Percentiles rank a stretch among this genome's conserved stretches.
Evolutionary conservation across 2,888 invertebrate genomes (phyloP).

Genomic region (Zaprionus obscuricornis): DNA sequence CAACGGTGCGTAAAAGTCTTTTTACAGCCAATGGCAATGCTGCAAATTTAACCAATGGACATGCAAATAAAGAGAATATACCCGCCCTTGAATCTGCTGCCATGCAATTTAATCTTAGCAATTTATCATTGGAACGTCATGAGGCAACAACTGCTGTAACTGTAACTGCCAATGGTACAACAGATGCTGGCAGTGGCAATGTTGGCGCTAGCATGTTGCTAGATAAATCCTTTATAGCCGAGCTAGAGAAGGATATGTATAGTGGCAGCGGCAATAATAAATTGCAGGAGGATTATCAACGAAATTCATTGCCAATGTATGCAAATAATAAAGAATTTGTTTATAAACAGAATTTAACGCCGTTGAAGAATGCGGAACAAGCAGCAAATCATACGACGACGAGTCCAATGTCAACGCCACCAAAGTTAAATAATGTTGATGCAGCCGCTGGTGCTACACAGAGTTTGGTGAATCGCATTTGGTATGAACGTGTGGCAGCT

Average conservation of each 20-base stretch:
- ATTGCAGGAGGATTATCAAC: conserved; percentile 81
- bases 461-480: conserved; percentile 84
- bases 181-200: too few relatives aligned
- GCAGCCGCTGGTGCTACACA: conserved; percentile 74
- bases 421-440: conserved; percentile 80
- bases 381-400: conserved; percentile 56
- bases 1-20: conserved; percentile 73
- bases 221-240: conserved; percentile 86
- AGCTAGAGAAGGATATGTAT: conserved; percentile 87
- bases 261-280: conserved; percentile 67
- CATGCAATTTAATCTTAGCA: conserved; percentile 76
- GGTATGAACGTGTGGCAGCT: conserved; percentile 83
- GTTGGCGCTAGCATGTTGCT: conserved; percentile 84
- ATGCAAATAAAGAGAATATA: conserved; percentile 79
- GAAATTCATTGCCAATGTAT: conserved; percentile 81
- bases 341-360: conserved; percentile 81
- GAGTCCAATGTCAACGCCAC: conserved; percentile 66
- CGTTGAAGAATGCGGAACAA: conserved; percentile 63
- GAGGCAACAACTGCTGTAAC: conserved; percentile 16
- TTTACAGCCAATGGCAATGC: conserved; percentile 44
- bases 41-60: conserved; percentile 19
- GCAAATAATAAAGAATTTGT: conserved; percentile 76
- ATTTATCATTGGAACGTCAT: conserved; percentile 72
- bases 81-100: conserved; percentile 69
- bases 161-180: neutral